Base-by-base conservation (phyloP, 2,797 vertebrate species). In the Lepilemur septentrionalis region DNA sequence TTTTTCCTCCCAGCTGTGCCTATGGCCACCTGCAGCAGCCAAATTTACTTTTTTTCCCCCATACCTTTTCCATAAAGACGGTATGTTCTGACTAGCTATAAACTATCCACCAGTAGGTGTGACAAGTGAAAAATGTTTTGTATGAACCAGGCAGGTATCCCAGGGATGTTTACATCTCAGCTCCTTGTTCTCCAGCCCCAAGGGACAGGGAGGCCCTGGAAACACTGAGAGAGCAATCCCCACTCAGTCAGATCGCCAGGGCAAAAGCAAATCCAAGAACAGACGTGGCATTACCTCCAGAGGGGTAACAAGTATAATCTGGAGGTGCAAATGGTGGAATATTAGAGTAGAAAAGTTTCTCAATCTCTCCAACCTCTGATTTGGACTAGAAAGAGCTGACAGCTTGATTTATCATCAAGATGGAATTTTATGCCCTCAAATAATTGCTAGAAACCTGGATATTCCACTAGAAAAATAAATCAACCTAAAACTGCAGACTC, bases 391-490 rank as follows among this genome's bases (percentile, higher is more conserved):
- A 89, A 78, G 79, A 93, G 48, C 87, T 92, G 87, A 81, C 81
- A 97, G 69, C 78, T 94, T 97, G 78, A 94, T 93, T 93, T 93
- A 93, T 86, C 76, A 92, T 91, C 80, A 94, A 32, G 55, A 93
- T 93, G 52, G 93, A 96, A 94, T 75, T 95, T 92, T 89, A 92
- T 83, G 32, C 84, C 88, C 89, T 96, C 84, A 94, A 93, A 97
- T 97, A 97, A 96, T 96, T 96, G 81, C 73, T 81, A 93, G 84
- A 80, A 97, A 91, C 59, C 72, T 80, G 55, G 59, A 95, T 92
- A 81, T 88, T 94, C 93, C 76, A 52, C 63, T 83, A 94, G 93
- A 92, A 97, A 97, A 98, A 95, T 94, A 95, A 95, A 95, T 96
- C 76, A 94, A 23, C 61, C 78, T 91, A 63, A 96, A 96, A 94